Percentiles rank a stretch among this genome's conserved stretches.
These are phyloP conservation scores for Chauna torquata DNA, from an alignment of 2,113 vertebrate genomes.

Conservation along the genomic window DNA sequence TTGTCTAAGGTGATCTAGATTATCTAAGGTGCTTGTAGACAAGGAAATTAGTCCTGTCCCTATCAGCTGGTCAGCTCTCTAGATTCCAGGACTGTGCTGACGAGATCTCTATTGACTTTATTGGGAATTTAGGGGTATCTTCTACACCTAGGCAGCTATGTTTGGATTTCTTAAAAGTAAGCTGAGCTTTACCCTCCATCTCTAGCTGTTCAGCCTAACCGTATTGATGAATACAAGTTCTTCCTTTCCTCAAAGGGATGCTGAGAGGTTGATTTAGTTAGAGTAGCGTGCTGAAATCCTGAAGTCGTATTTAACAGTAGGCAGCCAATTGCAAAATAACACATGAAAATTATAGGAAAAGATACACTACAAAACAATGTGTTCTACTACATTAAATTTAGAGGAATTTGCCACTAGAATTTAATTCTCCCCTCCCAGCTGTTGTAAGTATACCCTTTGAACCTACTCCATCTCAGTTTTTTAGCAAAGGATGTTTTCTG, in stretches of 20 bases:
- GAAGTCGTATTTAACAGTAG: background rate
- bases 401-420: background rate
- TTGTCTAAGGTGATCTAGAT: background rate
- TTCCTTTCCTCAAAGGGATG: background rate
- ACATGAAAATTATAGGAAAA: background rate
- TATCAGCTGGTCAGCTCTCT: background rate
- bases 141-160: background rate
- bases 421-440: background rate
- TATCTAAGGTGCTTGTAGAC: background rate
- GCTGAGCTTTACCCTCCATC: background rate
- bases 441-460: background rate
- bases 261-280: background rate
- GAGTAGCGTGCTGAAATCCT: background rate
- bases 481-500: background rate
- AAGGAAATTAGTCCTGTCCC: background rate
- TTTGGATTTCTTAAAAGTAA: background rate
- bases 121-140: background rate
- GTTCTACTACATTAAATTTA: background rate
- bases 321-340: background rate
- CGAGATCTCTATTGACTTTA: background rate
- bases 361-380: background rate
- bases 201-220: rapidly evolving
- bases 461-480: rapidly evolving
- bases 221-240: background rate
- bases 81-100: background rate